Base-by-base conservation (phyloP, 2,113 vertebrate genomes). In the Myxocyprinus asiaticus region DNA sequence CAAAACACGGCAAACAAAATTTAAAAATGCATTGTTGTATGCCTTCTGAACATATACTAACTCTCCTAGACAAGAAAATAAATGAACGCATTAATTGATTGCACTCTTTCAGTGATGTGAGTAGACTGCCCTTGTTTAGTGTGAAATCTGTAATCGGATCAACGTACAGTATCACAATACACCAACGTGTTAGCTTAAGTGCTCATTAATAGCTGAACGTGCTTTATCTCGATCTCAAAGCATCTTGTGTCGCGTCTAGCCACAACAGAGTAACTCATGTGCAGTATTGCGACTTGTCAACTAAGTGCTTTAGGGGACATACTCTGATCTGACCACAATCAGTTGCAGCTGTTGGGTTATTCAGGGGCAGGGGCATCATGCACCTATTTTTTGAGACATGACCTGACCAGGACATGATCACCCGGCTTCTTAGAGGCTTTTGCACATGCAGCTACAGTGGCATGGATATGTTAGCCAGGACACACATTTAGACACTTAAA, bases 151-250 rank as follows among this genome's bases (percentile, higher is more conserved):
- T 72, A 59, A 61, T 74, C 44, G 71, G 17, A 74, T 74, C 71
- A 74, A 33, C 71, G 11, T 7, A 59, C n/a, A 33, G 42, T 78
- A 42, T 78, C 64, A 47, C 42, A 67, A 67, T 55, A 64, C 58
- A 53, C 68, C 22, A 9, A 63, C 44, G 51, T 71, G 79, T 76
- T 77, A 65, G 48, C 74, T 45, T 73, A 69, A 76, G 69, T 69
- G 72, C 79, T 76, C 79, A 81, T 81, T 81, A 81, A 81, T 76
- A 81, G 79, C 66, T 76, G 58, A 81, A 67, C 10, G 42, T 76
- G 44, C 72, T 62, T 75, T 58, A 70, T 76, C 72, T 56, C 59
- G 33, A 68, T 76, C 58, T 81, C 64, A 51, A 50, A 50, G 66
- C 59, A 69, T 75, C 64, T 63, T 50, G 55, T 76, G 64, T 81